Evolutionary conservation across 35 echinoderm and acorn worm species (phyloP), one percentile per base, ranked within the genome.

Genomic region (Ophiothrix spiculata): DNA sequence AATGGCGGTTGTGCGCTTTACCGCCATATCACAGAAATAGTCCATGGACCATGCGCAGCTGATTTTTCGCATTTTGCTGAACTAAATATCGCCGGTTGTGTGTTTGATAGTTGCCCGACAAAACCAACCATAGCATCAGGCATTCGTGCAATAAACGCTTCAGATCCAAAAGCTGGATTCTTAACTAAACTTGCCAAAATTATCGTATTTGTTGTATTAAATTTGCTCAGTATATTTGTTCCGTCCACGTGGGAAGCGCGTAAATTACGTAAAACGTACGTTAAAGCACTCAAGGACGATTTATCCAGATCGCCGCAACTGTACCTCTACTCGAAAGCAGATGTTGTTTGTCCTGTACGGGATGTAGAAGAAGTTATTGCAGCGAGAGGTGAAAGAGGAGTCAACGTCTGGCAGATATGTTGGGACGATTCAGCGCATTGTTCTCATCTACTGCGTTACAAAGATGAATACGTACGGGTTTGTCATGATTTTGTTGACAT

Each of bases 1-100:
- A 99, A 99, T 83, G 92, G 82, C 10, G 96, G 96, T 14, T 42
- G 89, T 32, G 91, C 88, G 56, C 37, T 94, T 23, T 94, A 99
- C 39, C 75, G 92, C 37, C 40, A 83, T 49, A 79, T 94, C 1
- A 89, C 89, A 36, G 92, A 99, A 82, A 56, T 89, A 32, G 33
- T 99, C 16, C 80, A 87, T 40, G 81, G 91, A 56, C 80, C 80
- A 40, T 86, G 23, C 54, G 36, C 33, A 32, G 56, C 39, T 28
- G 87, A 63, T 25, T 75, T 81, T 21, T 54, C 76, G 1, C 77
- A 90, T 38, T 81, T 86, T 78, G 74, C 87, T 32, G 35, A 56
- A 0, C 36, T 98, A 0, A 88, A 90, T 64, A 75, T 99, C 4
- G 82, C 56, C 1, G 96, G 96, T 6, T 78, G 89, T 36, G 54